phyloP scores from a whole-genome alignment of 2,888 invertebrate genomes.

The Merodon equestris region DNA sequence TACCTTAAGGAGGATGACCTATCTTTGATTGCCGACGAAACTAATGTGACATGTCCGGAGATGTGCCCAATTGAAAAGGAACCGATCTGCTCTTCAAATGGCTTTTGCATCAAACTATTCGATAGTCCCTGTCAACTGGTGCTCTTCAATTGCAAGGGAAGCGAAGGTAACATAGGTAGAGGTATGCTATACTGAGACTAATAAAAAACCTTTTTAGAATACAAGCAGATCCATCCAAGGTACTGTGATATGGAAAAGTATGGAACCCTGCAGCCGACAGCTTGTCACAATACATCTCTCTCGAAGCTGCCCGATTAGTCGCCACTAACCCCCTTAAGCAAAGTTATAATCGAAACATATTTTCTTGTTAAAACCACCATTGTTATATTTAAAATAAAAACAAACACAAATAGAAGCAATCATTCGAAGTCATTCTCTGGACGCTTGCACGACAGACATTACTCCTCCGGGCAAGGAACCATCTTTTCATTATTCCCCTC shows the following conservation, averaged over 20 bases:
- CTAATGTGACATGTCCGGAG: constrained; percentile 17
- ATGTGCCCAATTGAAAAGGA: constrained; percentile 8
- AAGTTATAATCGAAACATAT: too few species aligned
- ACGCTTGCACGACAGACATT: neutral
- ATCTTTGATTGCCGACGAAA: neutral
- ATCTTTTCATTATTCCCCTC: constrained; percentile 15
- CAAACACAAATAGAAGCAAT: too few species aligned
- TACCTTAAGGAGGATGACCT: neutral
- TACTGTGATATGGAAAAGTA: constrained; percentile 28
- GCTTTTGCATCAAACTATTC: constrained; percentile 50
- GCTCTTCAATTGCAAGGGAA: constrained; percentile 36
- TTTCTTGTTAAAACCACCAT: too few species aligned
- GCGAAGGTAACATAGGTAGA: constrained; percentile 13
- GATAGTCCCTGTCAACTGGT: constrained; percentile 33
- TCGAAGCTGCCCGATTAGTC: too few species aligned
- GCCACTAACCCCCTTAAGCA: too few species aligned
- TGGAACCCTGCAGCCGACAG: constrained; percentile 34
- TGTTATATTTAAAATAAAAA: too few species aligned
- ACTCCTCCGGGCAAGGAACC: constrained; percentile 1
- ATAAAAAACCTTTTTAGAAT: constrained; percentile 15
- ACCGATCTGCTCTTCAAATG: constrained; percentile 48
- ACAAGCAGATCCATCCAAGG: constrained; percentile 14
- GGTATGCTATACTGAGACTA: too few species aligned
- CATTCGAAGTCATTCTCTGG: too few species aligned
- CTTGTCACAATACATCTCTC: constrained; percentile 7